Evolutionary conservation across 2,797 vertebrate genomes (phyloP).

Genomic region (Halcyon smyrnensis): DNA sequence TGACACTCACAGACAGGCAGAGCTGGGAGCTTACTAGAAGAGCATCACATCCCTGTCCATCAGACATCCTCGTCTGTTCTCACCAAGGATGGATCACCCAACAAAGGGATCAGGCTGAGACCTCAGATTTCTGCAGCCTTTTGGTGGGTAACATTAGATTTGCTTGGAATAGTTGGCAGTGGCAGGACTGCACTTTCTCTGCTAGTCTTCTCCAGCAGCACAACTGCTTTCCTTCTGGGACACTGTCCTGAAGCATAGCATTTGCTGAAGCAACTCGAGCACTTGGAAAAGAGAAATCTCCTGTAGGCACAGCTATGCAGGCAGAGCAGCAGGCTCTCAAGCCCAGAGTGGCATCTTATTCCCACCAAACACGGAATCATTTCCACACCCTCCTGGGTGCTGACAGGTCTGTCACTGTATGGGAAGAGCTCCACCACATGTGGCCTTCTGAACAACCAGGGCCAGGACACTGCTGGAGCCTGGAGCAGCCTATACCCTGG

Average conservation of each 20-base stretch:
- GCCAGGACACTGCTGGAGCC: not conserved
- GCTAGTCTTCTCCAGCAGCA: not conserved
- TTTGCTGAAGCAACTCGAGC: not conserved
- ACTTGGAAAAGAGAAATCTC: not conserved
- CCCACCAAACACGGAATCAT: not conserved
- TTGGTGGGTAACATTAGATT: not conserved
- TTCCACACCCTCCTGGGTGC: not conserved
- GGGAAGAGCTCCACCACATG: not conserved
- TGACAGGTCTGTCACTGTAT: not conserved
- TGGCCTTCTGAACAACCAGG: not conserved
- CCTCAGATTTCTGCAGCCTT: not conserved
- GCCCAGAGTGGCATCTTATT: not conserved
- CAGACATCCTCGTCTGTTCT: not conserved
- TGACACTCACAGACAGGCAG: not conserved
- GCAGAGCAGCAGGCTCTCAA: not conserved
- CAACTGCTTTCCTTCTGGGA: not conserved
- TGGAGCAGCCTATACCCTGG: not conserved
- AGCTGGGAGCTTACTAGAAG: not conserved
- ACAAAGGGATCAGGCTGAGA: not conserved
- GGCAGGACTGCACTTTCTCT: not conserved
- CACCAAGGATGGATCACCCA: not conserved
- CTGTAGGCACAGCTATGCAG: not conserved
- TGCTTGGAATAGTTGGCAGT: not conserved
- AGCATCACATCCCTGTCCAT: not conserved
- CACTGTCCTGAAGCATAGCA: not conserved